phyloP scores from a whole-genome alignment of 2,113 vertebrate species.

The Megatriorchis doriae region DNA sequence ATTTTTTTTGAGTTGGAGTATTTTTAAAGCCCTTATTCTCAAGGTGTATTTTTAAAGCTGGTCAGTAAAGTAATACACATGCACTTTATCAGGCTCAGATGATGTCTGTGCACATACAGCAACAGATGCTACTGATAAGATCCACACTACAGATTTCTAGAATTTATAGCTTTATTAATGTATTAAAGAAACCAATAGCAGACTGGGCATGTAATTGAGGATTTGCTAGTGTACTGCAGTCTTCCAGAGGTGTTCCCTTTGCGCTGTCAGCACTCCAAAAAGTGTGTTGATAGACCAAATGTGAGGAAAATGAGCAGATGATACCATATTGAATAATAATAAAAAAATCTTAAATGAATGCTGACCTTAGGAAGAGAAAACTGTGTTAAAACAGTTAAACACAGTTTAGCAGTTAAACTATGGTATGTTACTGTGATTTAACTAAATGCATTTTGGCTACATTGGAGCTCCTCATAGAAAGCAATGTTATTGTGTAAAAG shows the following conservation, averaged over 20 bases:
- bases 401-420: neutral
- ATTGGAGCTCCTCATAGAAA: neutral
- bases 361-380: neutral
- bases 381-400: neutral
- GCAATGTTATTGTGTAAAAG: neutral
- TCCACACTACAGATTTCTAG: neutral
- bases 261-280: neutral
- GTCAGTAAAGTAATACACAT: neutral
- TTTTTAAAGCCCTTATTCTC: neutral
- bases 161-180: neutral
- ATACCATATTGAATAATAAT: neutral
- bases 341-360: neutral
- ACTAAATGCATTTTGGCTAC: neutral
- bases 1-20: neutral
- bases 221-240: neutral
- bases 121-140: neutral
- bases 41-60: neutral
- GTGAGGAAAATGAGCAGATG: neutral
- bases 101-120: neutral
- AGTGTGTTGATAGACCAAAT: neutral
- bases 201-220: neutral
- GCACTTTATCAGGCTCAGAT: neutral
- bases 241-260: neutral
- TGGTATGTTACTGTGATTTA: neutral
- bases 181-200: neutral